Evolutionary conservation across 2,888 invertebrate genomes (phyloP).

Genomic region (Eristalinus aeneus): DNA sequence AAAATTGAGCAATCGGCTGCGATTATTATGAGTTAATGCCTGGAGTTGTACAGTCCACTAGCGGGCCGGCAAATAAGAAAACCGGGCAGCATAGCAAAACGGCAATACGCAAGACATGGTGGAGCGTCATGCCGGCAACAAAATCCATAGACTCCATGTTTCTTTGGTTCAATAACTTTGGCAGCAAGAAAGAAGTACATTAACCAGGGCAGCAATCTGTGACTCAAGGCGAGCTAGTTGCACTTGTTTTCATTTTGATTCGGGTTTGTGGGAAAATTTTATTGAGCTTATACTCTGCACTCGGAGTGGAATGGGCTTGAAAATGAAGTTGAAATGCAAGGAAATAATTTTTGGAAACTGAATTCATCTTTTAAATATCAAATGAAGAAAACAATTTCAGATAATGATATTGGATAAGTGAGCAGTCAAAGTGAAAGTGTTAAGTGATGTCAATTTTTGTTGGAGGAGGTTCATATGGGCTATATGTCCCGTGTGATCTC

Average conservation of each 20-base stretch:
- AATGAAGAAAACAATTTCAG: no score
- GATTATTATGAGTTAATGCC: slow-evolving; percentile 32
- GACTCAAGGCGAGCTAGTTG: slow-evolving; percentile 65
- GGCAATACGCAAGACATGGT: slow-evolving; percentile 12
- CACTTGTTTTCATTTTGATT: slow-evolving; percentile 28
- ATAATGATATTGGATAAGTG: no score
- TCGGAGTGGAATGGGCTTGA: no score
- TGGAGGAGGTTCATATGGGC: no score
- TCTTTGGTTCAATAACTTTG: slow-evolving; percentile 49
- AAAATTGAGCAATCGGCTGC: slow-evolving; percentile 30
- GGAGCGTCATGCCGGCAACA: slow-evolving; percentile 15
- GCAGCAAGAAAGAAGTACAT: slow-evolving; percentile 12
- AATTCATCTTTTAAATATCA: no score
- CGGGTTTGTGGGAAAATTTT: slow-evolving; percentile 52
- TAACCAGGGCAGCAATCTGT: slow-evolving; percentile 51
- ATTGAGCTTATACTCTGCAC: slow-evolving; percentile 33
- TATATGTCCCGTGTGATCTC: no score
- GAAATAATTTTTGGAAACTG: background rate
- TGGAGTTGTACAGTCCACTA: background rate
- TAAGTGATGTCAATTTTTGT: no score
- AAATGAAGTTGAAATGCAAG: no score
- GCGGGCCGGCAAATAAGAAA: background rate
- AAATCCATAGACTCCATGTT: slow-evolving; percentile 32
- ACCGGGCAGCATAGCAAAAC: background rate
- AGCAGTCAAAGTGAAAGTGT: no score